phyloP scores from a whole-genome alignment of 2,113 vertebrate genomes.

The Lycocorax pyrrhopterus region DNA sequence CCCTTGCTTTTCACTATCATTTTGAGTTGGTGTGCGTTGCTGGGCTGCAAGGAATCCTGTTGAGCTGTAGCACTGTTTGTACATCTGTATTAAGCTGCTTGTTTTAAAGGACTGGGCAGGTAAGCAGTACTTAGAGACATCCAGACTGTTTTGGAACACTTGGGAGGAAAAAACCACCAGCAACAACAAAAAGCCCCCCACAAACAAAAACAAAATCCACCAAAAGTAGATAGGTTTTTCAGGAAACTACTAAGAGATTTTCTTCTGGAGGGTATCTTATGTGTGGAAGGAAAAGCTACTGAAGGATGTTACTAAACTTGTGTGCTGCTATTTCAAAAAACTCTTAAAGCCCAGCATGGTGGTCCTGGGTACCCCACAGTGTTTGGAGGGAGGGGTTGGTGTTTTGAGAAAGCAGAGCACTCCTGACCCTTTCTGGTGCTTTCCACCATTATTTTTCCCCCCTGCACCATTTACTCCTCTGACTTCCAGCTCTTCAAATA shows the following conservation, averaged over 20 bases:
- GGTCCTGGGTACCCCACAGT: background rate
- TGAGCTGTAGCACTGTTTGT: background rate
- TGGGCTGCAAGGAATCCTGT: background rate
- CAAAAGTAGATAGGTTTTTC: background rate
- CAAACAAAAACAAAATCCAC: background rate
- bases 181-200: accelerated
- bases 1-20: background rate
- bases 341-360: background rate
- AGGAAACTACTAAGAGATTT: background rate
- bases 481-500: background rate
- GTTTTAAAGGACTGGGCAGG: background rate
- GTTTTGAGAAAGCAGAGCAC: background rate
- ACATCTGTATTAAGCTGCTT: background rate
- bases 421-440: accelerated
- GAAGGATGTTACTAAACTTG: background rate
- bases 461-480: background rate
- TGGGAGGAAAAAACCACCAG: background rate
- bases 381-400: background rate
- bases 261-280: background rate
- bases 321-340: background rate
- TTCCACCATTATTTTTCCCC: background rate
- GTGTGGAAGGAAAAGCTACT: background rate
- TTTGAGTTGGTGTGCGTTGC: background rate
- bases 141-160: background rate
- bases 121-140: background rate